Percentiles rank a stretch among this genome's conserved stretches.
Conservation (phyloP, 2,888 invertebrate species). For the Entomobrya multifasciata region DNA sequence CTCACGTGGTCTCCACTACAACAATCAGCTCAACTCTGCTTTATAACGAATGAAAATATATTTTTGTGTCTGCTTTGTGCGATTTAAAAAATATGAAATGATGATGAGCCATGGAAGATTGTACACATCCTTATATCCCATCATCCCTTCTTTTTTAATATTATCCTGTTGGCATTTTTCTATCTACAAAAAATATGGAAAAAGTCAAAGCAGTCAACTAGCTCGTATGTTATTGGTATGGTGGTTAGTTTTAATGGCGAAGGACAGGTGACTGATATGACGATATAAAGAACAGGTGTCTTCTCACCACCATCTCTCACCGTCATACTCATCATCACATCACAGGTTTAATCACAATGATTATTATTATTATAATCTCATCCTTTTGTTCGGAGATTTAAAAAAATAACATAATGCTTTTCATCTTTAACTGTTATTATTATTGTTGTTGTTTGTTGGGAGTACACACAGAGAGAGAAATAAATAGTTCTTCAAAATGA, state of each 20-base stretch:
- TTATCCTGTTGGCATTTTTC: constrained; percentile 31
- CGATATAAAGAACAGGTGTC: constrained; percentile 63
- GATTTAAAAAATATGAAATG: constrained; percentile 2
- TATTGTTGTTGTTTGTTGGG: constrained; percentile 25
- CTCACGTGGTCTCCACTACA: constrained; percentile 33
- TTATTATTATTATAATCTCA: background rate
- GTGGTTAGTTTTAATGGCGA: background rate
- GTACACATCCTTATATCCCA: constrained; percentile 39
- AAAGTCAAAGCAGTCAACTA: constrained; percentile 38
- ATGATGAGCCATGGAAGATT: constrained; percentile 66
- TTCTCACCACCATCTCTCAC: constrained; percentile 41
- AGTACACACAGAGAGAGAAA: background rate
- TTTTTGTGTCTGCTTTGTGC: background rate
- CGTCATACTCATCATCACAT: background rate
- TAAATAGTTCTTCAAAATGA: constrained; percentile 20
- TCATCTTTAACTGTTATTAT: background rate
- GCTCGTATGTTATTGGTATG: background rate
- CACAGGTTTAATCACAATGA: constrained; percentile 20
- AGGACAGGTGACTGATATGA: constrained; percentile 63
- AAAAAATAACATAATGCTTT: too few relatives aligned
- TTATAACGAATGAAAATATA: constrained; percentile 35
- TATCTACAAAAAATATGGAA: background rate
- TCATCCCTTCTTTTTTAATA: background rate
- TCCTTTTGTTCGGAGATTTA: background rate
- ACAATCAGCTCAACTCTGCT: background rate